These are phyloP conservation scores for Venustaconcha ellipsiformis DNA, from an alignment of 1,140 invertebrate species.

Conservation along the genomic window DNA sequence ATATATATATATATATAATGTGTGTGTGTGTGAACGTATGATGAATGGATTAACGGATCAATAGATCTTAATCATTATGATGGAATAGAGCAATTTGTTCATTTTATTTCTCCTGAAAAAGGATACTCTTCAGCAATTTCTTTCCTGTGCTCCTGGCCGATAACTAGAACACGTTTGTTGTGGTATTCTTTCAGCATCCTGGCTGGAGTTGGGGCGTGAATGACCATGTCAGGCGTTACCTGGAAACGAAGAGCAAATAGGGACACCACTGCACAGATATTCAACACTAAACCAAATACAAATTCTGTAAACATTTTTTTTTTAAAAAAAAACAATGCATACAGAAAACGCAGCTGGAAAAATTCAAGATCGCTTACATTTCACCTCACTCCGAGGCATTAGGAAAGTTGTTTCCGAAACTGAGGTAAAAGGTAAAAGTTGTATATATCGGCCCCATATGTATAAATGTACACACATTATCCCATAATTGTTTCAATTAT, in stretches of 20 bases:
- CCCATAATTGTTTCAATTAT: too few relatives aligned
- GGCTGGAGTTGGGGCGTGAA: constrained; percentile 67
- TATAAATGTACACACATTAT: too few relatives aligned
- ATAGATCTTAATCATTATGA: too few relatives aligned
- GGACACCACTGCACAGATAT: too few relatives aligned
- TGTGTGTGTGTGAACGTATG: too few relatives aligned
- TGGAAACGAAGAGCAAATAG: constrained; percentile 33
- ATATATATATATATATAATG: too few relatives aligned
- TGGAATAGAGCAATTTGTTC: constrained; percentile 47
- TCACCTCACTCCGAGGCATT: background rate
- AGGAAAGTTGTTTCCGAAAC: background rate
- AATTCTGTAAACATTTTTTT: background rate
- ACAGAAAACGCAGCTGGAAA: background rate
- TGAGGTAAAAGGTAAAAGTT: background rate
- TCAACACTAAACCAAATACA: too few relatives aligned
- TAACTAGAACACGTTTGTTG: constrained; percentile 77
- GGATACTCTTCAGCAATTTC: constrained; percentile 75
- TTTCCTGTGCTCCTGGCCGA: constrained; percentile 77
- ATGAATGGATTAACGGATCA: too few relatives aligned
- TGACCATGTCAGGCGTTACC: constrained; percentile 63
- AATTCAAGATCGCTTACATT: background rate
- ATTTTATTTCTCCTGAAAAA: constrained; percentile 74
- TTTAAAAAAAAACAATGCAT: background rate
- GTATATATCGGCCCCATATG: too few relatives aligned
- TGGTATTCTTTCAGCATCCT: constrained; percentile 72